Evolutionary conservation across 2,113 vertebrate species (phyloP).

Genomic region (Ginglymostoma cirratum): DNA sequence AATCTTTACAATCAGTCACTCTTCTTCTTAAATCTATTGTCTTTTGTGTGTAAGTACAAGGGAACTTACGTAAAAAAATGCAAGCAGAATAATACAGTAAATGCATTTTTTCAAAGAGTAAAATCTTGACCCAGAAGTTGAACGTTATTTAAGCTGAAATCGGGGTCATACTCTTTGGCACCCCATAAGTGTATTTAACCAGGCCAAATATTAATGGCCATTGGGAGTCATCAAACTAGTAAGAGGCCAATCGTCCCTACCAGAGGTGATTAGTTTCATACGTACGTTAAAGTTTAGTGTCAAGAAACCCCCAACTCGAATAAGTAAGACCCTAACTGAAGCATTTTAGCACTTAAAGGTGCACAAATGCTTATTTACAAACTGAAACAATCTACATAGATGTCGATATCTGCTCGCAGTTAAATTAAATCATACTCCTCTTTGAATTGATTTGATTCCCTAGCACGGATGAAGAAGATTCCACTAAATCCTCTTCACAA

Average conservation of each 20-base stretch:
- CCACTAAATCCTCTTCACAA: not conserved
- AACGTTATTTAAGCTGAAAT: not conserved
- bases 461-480: not conserved
- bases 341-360: not conserved
- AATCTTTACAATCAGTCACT: not conserved
- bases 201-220: not conserved
- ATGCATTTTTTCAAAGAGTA: not conserved
- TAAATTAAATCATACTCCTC: not conserved
- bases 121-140: not conserved
- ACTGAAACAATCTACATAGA: not conserved
- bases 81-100: not conserved
- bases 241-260: not conserved
- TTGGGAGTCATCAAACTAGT: not conserved
- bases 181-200: not conserved
- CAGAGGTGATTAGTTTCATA: not conserved
- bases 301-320: not conserved
- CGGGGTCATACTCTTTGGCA: not conserved
- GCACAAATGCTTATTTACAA: not conserved
- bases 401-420: not conserved
- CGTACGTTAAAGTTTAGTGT: not conserved
- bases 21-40: not conserved
- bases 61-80: not conserved
- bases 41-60: not conserved
- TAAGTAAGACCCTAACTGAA: not conserved
- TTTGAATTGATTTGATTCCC: not conserved